These are phyloP conservation scores for Agelas oroides DNA, from an alignment of 37 sponge, comb jelly and placozoan species.

Conservation along the genomic window DNA sequence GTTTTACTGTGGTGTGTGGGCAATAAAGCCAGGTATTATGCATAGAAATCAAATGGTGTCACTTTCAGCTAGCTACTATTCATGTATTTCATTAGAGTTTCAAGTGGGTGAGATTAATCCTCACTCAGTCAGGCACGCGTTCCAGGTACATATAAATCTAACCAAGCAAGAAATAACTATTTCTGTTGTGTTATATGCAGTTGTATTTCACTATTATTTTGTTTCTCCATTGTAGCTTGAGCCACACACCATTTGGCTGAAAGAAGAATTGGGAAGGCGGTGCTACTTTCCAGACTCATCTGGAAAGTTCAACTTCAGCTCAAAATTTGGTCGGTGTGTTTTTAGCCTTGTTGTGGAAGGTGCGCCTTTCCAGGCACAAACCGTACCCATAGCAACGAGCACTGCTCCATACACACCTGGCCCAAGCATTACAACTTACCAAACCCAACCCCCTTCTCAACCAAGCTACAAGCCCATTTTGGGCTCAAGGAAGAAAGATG, in stretches of 20 bases:
- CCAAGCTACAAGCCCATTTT: neutral
- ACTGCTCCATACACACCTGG: too few relatives aligned
- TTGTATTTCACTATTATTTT: too few relatives aligned
- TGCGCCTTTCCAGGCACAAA: neutral
- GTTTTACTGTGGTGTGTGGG: too few relatives aligned
- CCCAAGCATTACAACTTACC: too few relatives aligned
- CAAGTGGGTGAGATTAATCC: neutral
- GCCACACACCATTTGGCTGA: conserved; percentile 30
- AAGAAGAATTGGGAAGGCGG: neutral
- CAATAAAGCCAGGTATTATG: too few relatives aligned
- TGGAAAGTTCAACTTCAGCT: neutral
- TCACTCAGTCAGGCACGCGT: neutral
- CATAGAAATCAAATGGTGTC: too few relatives aligned
- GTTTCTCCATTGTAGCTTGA: neutral
- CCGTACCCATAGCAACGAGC: neutral
- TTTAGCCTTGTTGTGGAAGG: conserved; percentile 3
- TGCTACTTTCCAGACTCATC: conserved; percentile 7
- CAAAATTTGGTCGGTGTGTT: neutral
- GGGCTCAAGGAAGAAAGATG: neutral
- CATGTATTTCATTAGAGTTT: conserved; percentile 26
- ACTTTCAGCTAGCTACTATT: too few relatives aligned
- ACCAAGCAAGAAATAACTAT: neutral
- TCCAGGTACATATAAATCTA: neutral
- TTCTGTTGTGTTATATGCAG: too few relatives aligned
- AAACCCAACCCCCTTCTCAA: neutral